Evolutionary conservation across 2,797 vertebrate species (phyloP).

Genomic region (Acomys russatus): DNA sequence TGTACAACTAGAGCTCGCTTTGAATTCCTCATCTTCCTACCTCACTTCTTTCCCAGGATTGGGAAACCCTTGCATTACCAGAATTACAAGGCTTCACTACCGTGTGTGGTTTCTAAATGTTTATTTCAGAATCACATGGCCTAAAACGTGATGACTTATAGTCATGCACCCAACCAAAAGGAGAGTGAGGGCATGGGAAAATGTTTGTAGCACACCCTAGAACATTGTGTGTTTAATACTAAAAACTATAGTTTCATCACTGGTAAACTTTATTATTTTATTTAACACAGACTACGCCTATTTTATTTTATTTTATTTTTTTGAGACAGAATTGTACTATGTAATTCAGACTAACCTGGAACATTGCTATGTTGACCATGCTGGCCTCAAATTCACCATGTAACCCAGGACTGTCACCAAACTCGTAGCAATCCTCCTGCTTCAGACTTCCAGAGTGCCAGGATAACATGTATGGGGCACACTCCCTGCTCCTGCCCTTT

Average conservation of each 20-base stretch:
- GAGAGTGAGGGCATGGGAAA: not conserved
- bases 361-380: not conserved
- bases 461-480: not conserved
- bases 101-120: not conserved
- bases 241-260: not conserved
- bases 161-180: not conserved
- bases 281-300: not conserved
- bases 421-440: not conserved
- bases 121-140: not conserved
- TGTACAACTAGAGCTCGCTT: not conserved
- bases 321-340: not conserved
- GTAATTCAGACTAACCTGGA: not conserved
- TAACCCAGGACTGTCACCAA: not conserved
- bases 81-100: not conserved
- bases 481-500: not conserved
- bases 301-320: not conserved
- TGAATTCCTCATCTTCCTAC: not conserved
- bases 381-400: not conserved
- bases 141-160: not conserved
- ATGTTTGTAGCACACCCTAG: not conserved
- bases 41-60: not conserved
- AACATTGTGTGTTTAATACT: not conserved
- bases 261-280: not conserved
- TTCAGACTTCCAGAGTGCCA: not conserved
- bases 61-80: not conserved